Evolutionary conservation across 2,797 vertebrate genomes (phyloP), one percentile per base, ranked within the genome.

Genomic region (Sebastes steindachneri): DNA sequence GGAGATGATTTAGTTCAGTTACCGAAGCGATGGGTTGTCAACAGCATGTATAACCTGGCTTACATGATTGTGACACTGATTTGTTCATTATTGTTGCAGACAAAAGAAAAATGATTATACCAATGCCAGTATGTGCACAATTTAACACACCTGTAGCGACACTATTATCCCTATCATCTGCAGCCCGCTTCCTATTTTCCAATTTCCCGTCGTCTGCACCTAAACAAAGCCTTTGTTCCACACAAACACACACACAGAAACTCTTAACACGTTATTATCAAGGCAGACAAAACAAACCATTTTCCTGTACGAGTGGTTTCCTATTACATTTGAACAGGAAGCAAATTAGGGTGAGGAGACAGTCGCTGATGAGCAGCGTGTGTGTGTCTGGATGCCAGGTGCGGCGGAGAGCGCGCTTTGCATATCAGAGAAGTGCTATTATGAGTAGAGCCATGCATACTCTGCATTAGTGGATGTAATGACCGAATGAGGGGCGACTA

Each of bases 401-500:
- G 93, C 90, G 85, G 83, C 81, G 84, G 90, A 92, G 86, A 87
- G 89, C 86, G 88, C 64, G 55, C 88, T 96, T 96, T 93, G 92
- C 95, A 96, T 95, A 95, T 95, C 95, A 96, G 93, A 96, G 92
- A 93, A 86, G 89, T 75, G 88, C 89, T 86, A 87, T 93, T 93
- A 92, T 91, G 87, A 91, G 88, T 88, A 86, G 87, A 92, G 80
- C 91, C 85, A 87, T 82, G 86, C 85, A 78, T 84, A 73, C 85
- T 82, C 91, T 87, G 86, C 86, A 93, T 95, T 93, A 90, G 91
- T 85, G 83, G 75, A 84, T 73, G 63, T 94, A 94, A 95, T 94
- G 91, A 94, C 94, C 85, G 85, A 93, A 93, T 89, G 90, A 90
- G 90, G 89, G 84, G 83, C 75, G 62, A 92, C 85, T 86, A 87